Evolutionary conservation across 1,140 invertebrate species (phyloP), one percentile per base, ranked within the genome.

Genomic region (Ericerus pela): DNA sequence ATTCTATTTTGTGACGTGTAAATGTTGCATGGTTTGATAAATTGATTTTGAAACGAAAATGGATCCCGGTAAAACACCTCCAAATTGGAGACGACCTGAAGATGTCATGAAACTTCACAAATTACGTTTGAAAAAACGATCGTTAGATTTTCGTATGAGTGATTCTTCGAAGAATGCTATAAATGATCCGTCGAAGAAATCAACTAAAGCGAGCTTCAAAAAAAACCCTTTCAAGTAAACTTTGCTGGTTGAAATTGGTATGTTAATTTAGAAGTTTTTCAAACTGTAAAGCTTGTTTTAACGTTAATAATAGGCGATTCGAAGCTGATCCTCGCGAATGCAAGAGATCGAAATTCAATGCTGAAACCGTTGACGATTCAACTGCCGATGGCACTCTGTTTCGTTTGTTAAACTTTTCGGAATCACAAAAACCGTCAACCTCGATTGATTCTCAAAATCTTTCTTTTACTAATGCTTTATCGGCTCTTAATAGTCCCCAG

Each of bases 211-310:
- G 51, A 37, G 18, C 28, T 56, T 26, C 52, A 26, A 56, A 29
- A 60, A 81, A 68, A 88, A 87, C 71, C 84, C 84, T 27, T 88
- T 88, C 55, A 62, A 54, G 64, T 65, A 55, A n/a, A n/a, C n/a
- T n/a, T n/a, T n/a, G n/a, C n/a, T n/a, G n/a, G n/a, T n/a, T n/a
- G n/a, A n/a, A n/a, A n/a, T n/a, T n/a, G n/a, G n/a, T n/a, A n/a
- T n/a, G n/a, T n/a, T n/a, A n/a, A n/a, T n/a, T n/a, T n/a, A n/a
- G n/a, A n/a, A n/a, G n/a, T n/a, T n/a, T n/a, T n/a, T n/a, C n/a
- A n/a, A n/a, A n/a, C n/a, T n/a, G n/a, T n/a, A n/a, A n/a, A n/a
- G n/a, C n/a, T n/a, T n/a, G n/a, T n/a, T n/a, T n/a, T n/a, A n/a
- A n/a, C n/a, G n/a, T n/a, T n/a, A n/a, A n/a, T n/a, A n/a, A n/a